Evolutionary conservation across 1,140 invertebrate species (phyloP).

Genomic region (Triops cancriformis): DNA sequence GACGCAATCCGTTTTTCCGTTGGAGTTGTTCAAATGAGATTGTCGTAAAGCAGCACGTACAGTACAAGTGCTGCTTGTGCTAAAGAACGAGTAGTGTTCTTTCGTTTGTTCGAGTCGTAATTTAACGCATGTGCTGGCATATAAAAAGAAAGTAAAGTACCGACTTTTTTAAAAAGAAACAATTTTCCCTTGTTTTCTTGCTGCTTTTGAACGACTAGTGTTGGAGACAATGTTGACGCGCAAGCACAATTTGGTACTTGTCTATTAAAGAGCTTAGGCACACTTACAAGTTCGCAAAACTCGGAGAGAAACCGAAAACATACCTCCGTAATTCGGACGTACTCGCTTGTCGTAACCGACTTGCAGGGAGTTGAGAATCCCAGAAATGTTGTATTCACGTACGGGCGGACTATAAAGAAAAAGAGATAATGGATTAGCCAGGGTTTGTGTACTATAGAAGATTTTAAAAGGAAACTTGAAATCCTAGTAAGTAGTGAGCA

Average conservation of each 20-base stretch:
- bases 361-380: slow-evolving; percentile 84
- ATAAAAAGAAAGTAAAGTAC: too few relatives aligned
- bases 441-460: not conserved
- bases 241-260: slow-evolving; percentile 24
- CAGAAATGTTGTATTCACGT: slow-evolving; percentile 62
- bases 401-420: not conserved
- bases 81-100: too few relatives aligned
- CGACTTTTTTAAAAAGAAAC: too few relatives aligned
- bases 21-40: too few relatives aligned
- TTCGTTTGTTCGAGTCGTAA: too few relatives aligned
- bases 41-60: too few relatives aligned
- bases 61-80: too few relatives aligned
- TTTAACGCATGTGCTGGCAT: too few relatives aligned
- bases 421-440: not conserved
- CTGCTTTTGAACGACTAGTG: too few relatives aligned
- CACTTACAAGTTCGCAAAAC: not conserved
- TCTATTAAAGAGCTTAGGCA: not conserved
- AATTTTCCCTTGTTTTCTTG: too few relatives aligned
- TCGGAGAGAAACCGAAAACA: slow-evolving; percentile 43
- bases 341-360: slow-evolving; percentile 95
- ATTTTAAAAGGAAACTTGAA: not conserved
- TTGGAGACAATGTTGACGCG: not conserved
- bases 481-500: too few relatives aligned
- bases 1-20: too few relatives aligned
- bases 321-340: slow-evolving; percentile 95